Evolutionary conservation across 2,888 invertebrate species (phyloP), one percentile per base, ranked within the genome.

Genomic region (Callosobruchus maculatus): DNA sequence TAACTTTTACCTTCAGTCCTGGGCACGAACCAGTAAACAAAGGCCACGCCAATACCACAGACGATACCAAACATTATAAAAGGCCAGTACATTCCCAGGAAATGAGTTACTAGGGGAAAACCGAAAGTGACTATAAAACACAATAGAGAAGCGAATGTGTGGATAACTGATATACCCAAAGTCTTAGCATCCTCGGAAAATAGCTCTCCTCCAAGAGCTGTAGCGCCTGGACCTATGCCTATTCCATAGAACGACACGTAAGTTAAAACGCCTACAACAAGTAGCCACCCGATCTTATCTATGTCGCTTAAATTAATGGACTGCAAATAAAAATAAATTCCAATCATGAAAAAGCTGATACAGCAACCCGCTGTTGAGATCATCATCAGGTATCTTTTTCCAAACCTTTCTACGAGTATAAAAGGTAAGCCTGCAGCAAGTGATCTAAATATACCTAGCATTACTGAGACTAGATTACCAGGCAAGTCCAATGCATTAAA

Each of bases 141-240:
- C 9, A 68, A 68, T 21, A 21, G 13, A 68, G 68, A 68, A 30
- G 21, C 21, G 20, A 71, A 71, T 30, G 30, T 71, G 26, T 21
- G 68, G 30, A 75, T 20, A 5, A 26, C 2, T 22, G 91, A 88
- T 0, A 77, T 71, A 0, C 93, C 91, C 85, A 94, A 93, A 0
- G 95, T 92, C 74, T 79, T 81, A 0, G 79, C 75, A 79, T 94
- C 92, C 0, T 92, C 88, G 22, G 96, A 92, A 85, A 96, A 92
- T 86, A 96, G 90, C 85, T 96, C 95, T 0, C 93, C 93, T 89
- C 95, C 90, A 49, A 95, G 91, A 0, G 94, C 92, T 94, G 95
- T 94, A 0, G 94, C 93, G 30, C 95, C 84, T 0, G 94, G 93
- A 1, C 96, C 94, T 72, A 93, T 90, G 0, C 92, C 91, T 87